These are phyloP conservation scores for Apamea epomidion DNA, from an alignment of 2,888 invertebrate species.

Conservation along the genomic window DNA sequence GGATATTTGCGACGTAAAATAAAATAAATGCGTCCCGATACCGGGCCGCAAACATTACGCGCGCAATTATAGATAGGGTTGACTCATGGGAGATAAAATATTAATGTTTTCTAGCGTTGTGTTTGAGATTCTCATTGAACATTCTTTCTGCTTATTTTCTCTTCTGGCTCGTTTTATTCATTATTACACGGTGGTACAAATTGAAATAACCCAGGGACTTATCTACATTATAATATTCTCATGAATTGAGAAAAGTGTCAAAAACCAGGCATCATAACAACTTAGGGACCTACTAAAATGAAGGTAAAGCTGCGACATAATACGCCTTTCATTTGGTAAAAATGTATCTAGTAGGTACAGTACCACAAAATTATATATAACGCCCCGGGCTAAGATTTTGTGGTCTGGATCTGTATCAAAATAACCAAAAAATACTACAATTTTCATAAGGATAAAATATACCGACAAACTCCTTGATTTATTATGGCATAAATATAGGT, in stretches of 20 bases:
- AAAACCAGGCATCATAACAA: neutral
- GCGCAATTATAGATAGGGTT: constrained; percentile 64
- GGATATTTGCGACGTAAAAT: constrained; percentile 65
- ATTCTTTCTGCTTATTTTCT: neutral
- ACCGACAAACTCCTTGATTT: constrained; percentile 52
- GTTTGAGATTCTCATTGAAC: neutral
- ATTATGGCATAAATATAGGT: constrained; percentile 56
- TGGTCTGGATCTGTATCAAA: constrained; percentile 25
- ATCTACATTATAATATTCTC: neutral
- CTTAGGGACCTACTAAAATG: neutral
- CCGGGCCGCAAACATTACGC: constrained; percentile 63
- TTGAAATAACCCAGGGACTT: constrained; percentile 6
- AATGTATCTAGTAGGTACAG: constrained; percentile 6
- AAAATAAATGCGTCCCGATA: constrained; percentile 66
- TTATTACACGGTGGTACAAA: neutral
- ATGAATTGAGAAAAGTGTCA: neutral
- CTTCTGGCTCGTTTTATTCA: neutral
- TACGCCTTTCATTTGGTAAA: constrained; percentile 16
- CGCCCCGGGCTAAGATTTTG: constrained; percentile 21
- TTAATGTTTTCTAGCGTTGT: constrained; percentile 16
- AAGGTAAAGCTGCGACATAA: neutral
- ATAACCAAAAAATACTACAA: constrained; percentile 36
- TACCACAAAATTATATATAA: constrained; percentile 21
- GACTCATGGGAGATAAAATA: constrained; percentile 44
- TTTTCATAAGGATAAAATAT: constrained; percentile 43